These are phyloP conservation scores for Luperina nickerlii DNA, from an alignment of 2,888 invertebrate genomes.

Conservation along the genomic window DNA sequence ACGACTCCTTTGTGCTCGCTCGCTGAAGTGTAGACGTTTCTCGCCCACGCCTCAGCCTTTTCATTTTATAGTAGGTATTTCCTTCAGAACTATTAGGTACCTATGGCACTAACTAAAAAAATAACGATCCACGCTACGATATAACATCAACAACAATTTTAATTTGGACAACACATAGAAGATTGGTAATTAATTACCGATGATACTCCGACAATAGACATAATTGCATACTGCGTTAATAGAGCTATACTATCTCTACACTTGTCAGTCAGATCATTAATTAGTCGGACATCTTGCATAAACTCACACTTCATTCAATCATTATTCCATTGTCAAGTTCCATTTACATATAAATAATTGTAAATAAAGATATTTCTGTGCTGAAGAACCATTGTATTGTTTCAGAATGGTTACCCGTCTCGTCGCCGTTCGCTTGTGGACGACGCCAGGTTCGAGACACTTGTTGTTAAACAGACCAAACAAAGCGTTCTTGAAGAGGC, in stretches of 20 bases:
- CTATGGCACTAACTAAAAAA: background rate
- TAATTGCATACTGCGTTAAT: conserved; percentile 37
- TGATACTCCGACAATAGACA: conserved; percentile 17
- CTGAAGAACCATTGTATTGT: conserved; percentile 71
- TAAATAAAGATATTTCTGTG: background rate
- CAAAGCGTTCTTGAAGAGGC: conserved; percentile 97
- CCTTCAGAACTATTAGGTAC: background rate
- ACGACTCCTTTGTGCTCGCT: conserved; percentile 70
- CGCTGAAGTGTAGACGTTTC: conserved; percentile 53
- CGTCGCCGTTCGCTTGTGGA: conserved; percentile 98
- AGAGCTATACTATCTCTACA: conserved; percentile 6
- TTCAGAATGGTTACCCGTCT: conserved; percentile 99
- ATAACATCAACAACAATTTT: conserved; percentile 6
- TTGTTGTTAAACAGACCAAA: conserved; percentile 98
- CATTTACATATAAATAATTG: background rate
- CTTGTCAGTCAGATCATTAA: conserved; percentile 13
- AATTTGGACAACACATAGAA: background rate
- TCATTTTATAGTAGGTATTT: conserved; percentile 25
- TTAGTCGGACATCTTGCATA: background rate
- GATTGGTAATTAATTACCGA: conserved; percentile 22
- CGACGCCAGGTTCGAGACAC: conserved; percentile 99
- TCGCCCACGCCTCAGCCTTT: conserved; percentile 33
- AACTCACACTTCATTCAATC: conserved; percentile 6
- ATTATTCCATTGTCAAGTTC: conserved; percentile 14
- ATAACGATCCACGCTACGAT: background rate